Percentiles rank a stretch among this genome's conserved stretches.
phyloP scores from a whole-genome alignment of 2,797 vertebrate genomes.

The Tokudaia muenninki region DNA sequence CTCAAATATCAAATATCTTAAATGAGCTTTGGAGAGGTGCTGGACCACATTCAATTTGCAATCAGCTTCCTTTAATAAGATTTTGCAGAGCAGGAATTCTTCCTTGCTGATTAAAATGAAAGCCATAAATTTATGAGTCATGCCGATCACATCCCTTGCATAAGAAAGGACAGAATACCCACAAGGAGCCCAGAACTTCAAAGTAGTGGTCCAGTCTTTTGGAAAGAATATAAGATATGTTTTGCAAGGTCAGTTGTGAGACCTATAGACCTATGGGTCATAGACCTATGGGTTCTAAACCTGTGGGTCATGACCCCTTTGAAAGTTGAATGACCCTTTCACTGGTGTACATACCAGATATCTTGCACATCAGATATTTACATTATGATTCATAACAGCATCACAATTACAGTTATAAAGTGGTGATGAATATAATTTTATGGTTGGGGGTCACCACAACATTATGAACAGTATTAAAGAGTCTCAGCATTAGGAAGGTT shows the following conservation, averaged over 20 bases:
- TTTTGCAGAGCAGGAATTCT: slow-evolving; percentile 72
- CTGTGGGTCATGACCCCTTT: not conserved
- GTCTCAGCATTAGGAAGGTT: not conserved
- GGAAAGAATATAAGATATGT: not conserved
- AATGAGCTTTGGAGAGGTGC: slow-evolving; percentile 77
- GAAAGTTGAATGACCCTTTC: not conserved
- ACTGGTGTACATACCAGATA: not conserved
- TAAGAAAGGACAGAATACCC: not conserved
- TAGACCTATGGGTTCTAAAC: too few species aligned
- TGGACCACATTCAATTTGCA: slow-evolving; percentile 80
- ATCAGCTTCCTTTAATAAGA: slow-evolving; percentile 77
- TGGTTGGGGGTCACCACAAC: not conserved
- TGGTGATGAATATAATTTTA: not conserved
- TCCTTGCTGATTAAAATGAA: slow-evolving; percentile 75
- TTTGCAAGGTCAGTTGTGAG: not conserved
- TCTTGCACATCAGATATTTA: not conserved
- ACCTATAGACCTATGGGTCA: too few species aligned
- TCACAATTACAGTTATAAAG: not conserved
- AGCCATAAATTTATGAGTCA: slow-evolving; percentile 72
- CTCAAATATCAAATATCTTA: slow-evolving; percentile 81
- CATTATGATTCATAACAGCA: not conserved
- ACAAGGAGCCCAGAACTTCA: not conserved
- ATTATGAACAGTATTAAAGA: not conserved
- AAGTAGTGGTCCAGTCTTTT: not conserved
- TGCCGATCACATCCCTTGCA: slow-evolving; percentile 18